phyloP scores from a whole-genome alignment of 1,140 invertebrate genomes.

The Anoplolepis gracilipes region DNA sequence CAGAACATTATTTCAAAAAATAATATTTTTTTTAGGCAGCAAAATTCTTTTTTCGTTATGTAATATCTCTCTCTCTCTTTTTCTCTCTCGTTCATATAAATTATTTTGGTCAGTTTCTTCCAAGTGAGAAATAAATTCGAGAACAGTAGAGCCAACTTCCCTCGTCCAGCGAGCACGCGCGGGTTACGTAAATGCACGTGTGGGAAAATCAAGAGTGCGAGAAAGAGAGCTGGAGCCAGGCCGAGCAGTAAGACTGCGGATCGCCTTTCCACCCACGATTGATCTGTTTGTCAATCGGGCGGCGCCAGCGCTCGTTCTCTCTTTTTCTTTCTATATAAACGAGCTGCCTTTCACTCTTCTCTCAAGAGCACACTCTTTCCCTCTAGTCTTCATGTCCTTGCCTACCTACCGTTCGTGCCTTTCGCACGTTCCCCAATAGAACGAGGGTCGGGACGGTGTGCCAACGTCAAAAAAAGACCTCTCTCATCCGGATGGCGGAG shows the following conservation, averaged over 20 bases:
- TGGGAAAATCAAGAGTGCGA: not conserved
- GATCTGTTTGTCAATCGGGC: constrained; percentile 74
- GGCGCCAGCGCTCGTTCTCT: constrained; percentile 53
- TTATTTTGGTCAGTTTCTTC: constrained; percentile 26
- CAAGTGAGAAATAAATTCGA: constrained; percentile 47
- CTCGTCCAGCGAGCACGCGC: not conserved
- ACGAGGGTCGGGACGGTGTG: not conserved
- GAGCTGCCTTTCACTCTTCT: not conserved
- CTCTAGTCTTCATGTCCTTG: not conserved
- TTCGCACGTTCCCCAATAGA: constrained; percentile 56
- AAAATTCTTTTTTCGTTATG: constrained; percentile 16
- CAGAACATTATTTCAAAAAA: constrained; percentile 32
- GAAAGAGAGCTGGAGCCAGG: constrained; percentile 26
- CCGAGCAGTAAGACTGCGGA: constrained; percentile 55
- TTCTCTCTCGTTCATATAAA: constrained; percentile 27
- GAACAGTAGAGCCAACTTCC: constrained; percentile 46
- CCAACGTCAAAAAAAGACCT: constrained; percentile 58
- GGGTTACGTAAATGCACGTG: constrained; percentile 50
- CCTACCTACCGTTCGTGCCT: constrained; percentile 14
- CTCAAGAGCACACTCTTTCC: not conserved
- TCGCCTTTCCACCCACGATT: constrained; percentile 66
- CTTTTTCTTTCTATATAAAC: not conserved
- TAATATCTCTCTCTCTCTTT: constrained; percentile 33
- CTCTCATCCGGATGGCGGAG: constrained; percentile 53
- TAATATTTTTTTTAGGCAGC: constrained; percentile 43